Conservation (phyloP, 2,888 invertebrate genomes). For the Nasonia oneida region DNA sequence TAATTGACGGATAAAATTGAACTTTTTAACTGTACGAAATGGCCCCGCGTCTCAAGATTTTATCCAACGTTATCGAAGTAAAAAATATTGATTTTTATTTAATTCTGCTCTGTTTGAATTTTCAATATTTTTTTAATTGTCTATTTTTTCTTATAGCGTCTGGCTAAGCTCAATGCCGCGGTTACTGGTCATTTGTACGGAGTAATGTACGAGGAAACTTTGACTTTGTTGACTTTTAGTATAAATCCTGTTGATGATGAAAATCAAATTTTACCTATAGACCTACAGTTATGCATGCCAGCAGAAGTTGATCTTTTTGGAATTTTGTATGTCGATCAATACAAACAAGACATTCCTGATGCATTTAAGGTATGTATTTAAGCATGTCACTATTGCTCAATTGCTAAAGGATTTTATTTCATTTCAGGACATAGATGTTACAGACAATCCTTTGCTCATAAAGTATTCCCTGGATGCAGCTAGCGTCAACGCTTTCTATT, state of each 20-base stretch:
- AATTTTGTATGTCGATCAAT: constrained; percentile 84
- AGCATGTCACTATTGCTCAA: background rate
- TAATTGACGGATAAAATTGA: background rate
- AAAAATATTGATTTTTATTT: background rate
- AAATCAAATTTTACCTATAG: constrained; percentile 79
- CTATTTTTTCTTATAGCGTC: constrained; percentile 81
- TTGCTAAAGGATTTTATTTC: background rate
- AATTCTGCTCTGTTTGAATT: background rate
- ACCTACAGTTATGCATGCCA: constrained; percentile 85
- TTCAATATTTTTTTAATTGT: constrained; percentile 35
- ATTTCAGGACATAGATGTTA: constrained; percentile 86
- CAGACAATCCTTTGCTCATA: constrained; percentile 88
- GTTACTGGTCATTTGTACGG: constrained; percentile 88
- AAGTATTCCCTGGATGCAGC: constrained; percentile 81
- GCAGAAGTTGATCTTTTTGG: constrained; percentile 90
- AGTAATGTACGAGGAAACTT: constrained; percentile 86
- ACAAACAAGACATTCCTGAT: constrained; percentile 82
- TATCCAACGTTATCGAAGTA: constrained; percentile 86
- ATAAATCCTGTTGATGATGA: constrained; percentile 83
- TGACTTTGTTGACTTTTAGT: constrained; percentile 86
- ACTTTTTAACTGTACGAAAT: constrained; percentile 75
- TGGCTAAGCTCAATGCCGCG: constrained; percentile 83
- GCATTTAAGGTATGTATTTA: constrained; percentile 80
- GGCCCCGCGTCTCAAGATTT: constrained; percentile 88
- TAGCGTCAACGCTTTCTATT: constrained; percentile 84